Conservation (phyloP, 2,797 vertebrate species). For the Trichosurus vulpecula region DNA sequence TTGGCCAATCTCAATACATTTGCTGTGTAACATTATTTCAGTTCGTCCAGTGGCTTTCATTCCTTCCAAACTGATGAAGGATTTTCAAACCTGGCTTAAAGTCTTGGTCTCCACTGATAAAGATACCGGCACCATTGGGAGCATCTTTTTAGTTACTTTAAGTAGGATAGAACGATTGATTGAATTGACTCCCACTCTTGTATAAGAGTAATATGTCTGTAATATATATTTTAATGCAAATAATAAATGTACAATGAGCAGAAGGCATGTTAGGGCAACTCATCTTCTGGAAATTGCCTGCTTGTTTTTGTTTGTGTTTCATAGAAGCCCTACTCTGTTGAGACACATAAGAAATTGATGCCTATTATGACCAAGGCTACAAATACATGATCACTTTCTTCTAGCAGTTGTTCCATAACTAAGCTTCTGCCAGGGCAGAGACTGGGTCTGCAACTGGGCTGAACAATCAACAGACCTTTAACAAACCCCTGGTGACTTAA, state of each 20-base stretch:
- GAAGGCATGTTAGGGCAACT: background rate
- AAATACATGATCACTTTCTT: background rate
- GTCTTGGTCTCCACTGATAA: background rate
- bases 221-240: background rate
- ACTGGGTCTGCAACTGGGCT: background rate
- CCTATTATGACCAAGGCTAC: background rate
- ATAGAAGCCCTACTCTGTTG: background rate
- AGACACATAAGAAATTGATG: background rate
- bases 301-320: background rate
- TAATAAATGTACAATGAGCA: background rate
- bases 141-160: background rate
- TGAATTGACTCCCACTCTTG: no score
- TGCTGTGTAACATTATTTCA: background rate
- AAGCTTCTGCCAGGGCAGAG: background rate
- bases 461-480: background rate
- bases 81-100: background rate
- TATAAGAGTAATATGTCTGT: background rate
- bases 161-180: background rate
- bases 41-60: background rate
- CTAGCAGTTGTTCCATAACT: background rate
- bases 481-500: background rate
- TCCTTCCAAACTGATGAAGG: background rate
- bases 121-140: background rate
- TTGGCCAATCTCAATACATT: background rate
- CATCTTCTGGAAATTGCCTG: background rate